phyloP scores from a whole-genome alignment of 2,888 invertebrate genomes.

The Dugesia japonica region DNA sequence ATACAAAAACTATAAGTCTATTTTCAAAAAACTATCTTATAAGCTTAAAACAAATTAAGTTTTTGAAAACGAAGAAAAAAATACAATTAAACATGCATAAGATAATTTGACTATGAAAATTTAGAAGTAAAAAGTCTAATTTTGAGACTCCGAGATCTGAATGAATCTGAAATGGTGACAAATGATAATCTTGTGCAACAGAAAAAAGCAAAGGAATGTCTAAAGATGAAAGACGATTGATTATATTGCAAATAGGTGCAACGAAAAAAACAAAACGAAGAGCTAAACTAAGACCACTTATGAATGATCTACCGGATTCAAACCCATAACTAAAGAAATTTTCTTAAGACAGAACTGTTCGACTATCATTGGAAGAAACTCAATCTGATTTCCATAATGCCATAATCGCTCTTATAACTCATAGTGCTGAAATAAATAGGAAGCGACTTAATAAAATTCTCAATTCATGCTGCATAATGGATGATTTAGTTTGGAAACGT shows the following conservation, averaged over 20 bases:
- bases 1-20: no score
- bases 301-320: neutral
- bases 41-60: neutral
- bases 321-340: neutral
- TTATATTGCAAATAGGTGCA: neutral
- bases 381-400: no score
- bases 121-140: neutral
- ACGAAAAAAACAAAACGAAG: neutral
- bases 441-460: neutral
- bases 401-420: neutral
- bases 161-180: neutral
- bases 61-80: neutral
- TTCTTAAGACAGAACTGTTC: neutral
- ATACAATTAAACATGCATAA: neutral
- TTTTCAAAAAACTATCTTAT: no score
- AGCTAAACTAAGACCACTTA: neutral
- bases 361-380: no score
- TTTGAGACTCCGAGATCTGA: neutral
- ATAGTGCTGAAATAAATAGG: neutral
- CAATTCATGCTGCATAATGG: neutral
- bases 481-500: neutral
- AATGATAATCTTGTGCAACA: no score
- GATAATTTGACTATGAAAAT: conserved; percentile 7
- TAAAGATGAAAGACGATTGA: neutral
- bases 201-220: neutral